Percentiles rank a stretch among this genome's conserved stretches.
Evolutionary conservation across 2,888 invertebrate species (phyloP).

Genomic region (Notocelia uddmanniana): DNA sequence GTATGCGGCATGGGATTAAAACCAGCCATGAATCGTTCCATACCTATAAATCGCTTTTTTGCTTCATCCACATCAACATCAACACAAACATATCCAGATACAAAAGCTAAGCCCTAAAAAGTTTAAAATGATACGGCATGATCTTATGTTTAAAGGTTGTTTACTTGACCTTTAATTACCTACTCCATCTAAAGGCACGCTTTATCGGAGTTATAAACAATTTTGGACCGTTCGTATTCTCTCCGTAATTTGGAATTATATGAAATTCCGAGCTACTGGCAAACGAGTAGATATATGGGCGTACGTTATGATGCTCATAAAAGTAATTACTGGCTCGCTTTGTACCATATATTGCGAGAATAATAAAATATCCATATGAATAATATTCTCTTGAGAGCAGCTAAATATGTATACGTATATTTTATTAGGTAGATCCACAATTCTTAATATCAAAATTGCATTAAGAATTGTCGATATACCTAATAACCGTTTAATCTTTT

Average conservation of each 20-base stretch:
- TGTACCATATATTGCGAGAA: slow-evolving; percentile 1
- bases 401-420: no score
- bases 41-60: no score
- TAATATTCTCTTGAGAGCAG: background rate
- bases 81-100: no score
- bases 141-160: background rate
- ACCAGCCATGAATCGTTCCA: no score
- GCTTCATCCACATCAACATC: no score
- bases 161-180: background rate
- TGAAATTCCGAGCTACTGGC: slow-evolving; percentile 4
- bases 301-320: slow-evolving; percentile 1
- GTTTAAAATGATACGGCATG: background rate
- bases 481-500: no score
- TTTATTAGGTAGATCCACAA: no score
- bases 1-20: no score
- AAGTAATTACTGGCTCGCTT: slow-evolving; percentile 8
- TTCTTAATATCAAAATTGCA: no score
- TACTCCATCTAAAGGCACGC: background rate
- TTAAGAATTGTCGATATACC: no score
- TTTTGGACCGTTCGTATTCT: background rate
- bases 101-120: no score
- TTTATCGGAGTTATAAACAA: background rate
- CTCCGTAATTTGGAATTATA: background rate
- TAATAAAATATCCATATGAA: background rate
- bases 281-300: background rate